Conservation (phyloP, 2,113 vertebrate species). For the Ictidomys tridecemlineatus region DNA sequence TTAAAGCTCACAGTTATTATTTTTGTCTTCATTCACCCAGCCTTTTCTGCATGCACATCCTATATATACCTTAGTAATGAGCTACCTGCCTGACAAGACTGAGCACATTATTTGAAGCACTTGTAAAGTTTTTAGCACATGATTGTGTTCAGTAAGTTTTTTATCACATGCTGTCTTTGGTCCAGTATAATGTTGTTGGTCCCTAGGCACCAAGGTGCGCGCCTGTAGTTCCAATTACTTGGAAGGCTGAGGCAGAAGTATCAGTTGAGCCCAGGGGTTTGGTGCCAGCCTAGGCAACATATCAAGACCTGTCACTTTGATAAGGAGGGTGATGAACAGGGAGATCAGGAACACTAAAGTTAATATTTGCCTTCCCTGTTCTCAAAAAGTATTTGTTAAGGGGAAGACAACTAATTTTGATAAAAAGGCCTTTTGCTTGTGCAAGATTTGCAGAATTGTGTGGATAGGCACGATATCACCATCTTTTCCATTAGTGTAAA, state of each 20-base stretch:
- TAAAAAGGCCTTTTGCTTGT: neutral
- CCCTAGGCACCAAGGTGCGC: neutral
- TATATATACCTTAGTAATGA: neutral
- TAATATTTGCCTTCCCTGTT: neutral
- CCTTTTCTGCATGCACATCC: neutral
- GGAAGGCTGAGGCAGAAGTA: neutral
- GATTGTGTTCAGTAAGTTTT: neutral
- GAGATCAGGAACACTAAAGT: neutral
- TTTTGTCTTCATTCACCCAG: neutral
- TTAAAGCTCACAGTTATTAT: slow-evolving; percentile 3
- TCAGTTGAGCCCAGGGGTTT: neutral
- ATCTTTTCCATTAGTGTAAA: slow-evolving; percentile 3
- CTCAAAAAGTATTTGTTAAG: neutral
- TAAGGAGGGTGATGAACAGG: neutral
- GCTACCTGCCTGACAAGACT: neutral
- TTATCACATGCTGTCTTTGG: neutral
- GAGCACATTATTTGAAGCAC: neutral
- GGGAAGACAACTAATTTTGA: neutral
- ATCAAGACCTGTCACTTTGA: neutral
- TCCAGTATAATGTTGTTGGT: neutral
- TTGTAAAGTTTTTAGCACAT: neutral
- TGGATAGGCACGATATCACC: neutral
- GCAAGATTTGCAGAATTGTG: neutral
- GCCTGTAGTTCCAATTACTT: neutral
- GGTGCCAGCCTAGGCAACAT: neutral